Percentiles rank a stretch among this genome's conserved stretches.
phyloP scores from a whole-genome alignment of 2,888 invertebrate genomes.

The Drosophila niveifrons region DNA sequence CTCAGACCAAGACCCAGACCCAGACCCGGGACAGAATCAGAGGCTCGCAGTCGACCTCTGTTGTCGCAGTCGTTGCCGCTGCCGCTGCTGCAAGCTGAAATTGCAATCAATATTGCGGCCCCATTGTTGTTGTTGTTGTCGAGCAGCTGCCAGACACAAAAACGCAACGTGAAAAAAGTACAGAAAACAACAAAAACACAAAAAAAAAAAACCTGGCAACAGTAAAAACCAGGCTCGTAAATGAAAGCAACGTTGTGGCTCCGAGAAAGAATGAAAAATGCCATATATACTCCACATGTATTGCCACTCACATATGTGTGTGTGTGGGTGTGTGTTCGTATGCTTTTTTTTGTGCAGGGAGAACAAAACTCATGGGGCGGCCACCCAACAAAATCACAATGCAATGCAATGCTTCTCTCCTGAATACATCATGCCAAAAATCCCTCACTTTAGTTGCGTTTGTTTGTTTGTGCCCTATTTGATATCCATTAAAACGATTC shows the following conservation, averaged over 20 bases:
- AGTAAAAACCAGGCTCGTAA: conserved; percentile 78
- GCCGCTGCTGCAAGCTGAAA: conserved; percentile 69
- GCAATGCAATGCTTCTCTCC: conserved; percentile 4
- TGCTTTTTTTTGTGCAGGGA: conserved; percentile 14
- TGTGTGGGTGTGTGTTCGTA: conserved; percentile 12
- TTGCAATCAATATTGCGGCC: conserved; percentile 81
- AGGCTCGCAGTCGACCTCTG: conserved; percentile 38
- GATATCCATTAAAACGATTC: conserved; percentile 82
- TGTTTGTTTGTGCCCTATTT: conserved; percentile 75
- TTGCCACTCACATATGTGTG: conserved; percentile 24
- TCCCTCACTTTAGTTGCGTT: conserved; percentile 38
- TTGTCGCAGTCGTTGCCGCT: conserved; percentile 38
- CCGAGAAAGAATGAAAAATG: conserved; percentile 57
- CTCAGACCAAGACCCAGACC: conserved; percentile 13
- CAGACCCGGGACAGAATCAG: conserved; percentile 30
- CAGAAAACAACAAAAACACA: conserved; percentile 20
- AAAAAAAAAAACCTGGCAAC: conserved; percentile 58
- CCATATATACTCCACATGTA: conserved; percentile 1
- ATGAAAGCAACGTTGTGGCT: conserved; percentile 59
- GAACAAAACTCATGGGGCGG: conserved; percentile 30
- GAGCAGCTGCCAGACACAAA: conserved; percentile 79
- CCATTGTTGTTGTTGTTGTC: conserved; percentile 51
- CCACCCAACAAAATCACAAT: conserved; percentile 35
- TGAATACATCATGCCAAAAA: conserved; percentile 26
- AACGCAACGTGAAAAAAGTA: conserved; percentile 53